Evolutionary conservation across 2,113 vertebrate genomes (phyloP).

Genomic region (Prochilodus magdalenae): DNA sequence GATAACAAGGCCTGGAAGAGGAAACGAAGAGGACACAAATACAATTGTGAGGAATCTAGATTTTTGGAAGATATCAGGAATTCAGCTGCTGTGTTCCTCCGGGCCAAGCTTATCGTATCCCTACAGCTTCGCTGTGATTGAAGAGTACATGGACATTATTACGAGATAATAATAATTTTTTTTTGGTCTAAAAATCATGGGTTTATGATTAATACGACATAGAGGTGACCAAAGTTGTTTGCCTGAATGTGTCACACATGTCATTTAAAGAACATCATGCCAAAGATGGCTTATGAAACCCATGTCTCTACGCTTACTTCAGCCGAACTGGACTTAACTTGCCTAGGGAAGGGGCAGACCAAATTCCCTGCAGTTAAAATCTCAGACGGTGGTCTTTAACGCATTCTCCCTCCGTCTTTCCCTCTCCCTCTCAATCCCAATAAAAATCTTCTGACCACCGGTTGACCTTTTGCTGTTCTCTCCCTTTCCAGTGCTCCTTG

Average conservation of each 20-base stretch:
- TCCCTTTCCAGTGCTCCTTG: slow-evolving; percentile 52
- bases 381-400: slow-evolving; percentile 80
- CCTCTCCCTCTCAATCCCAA: slow-evolving; percentile 72
- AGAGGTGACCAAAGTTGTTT: not conserved
- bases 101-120: slow-evolving; percentile 23
- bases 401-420: slow-evolving; percentile 68
- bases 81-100: not conserved
- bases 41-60: slow-evolving; percentile 24
- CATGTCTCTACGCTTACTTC: not conserved
- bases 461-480: slow-evolving; percentile 73
- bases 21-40: slow-evolving; percentile 31
- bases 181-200: not conserved
- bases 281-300: not conserved
- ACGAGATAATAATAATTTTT: not conserved
- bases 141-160: not conserved
- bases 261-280: not conserved
- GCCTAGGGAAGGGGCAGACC: slow-evolving; percentile 63
- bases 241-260: not conserved
- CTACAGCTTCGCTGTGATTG: not conserved
- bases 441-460: slow-evolving; percentile 82
- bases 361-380: slow-evolving; percentile 78
- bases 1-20: slow-evolving; percentile 48
- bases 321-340: slow-evolving; percentile 53
- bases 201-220: slow-evolving; percentile 9
- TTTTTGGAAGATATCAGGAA: slow-evolving; percentile 27